Evolutionary conservation across 1,140 invertebrate genomes (phyloP), one percentile per base, ranked within the genome.

Genomic region (Lasioglossum albipes): DNA sequence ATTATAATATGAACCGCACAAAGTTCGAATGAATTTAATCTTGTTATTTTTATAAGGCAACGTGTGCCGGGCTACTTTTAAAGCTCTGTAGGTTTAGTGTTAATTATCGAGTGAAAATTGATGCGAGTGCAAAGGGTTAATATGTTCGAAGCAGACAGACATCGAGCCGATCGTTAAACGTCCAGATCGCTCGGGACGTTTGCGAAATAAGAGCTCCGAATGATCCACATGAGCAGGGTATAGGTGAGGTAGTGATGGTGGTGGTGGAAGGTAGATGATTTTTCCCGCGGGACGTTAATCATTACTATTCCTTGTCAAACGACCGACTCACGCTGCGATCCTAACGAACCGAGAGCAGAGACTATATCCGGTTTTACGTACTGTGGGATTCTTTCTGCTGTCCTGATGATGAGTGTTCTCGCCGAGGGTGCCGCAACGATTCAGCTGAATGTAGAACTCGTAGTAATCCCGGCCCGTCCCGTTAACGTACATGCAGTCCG

Each of bases 401-500:
- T 98, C 97, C 88, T 97, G 96, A 89, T 97, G 96, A 91, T 97
- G 95, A 52, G 96, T 97, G 90, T 97, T 98, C 91, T 97, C 97
- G 66, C 97, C 97, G 18, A 98, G 93, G 10, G 97, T 98, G 79
- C 98, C 97, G 89, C 98, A 98, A 81, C 97, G 95, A 93, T 98
- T 98, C 10, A 98, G 94, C 90, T 98, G 96, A 83, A 98, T 98
- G 90, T 96, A 97, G 93, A 98, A 98, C 93, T 98, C 97, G 92
- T 98, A 98, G 90, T 97, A 97, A 90, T 97, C 97, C 59, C 97
- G 92, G 13, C 98, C 98, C 1, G 97, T 97, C 0, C 97, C 97
- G 93, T 98, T 98, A 77, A 98, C 97, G 92, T 98, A 99, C 94
- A 99, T 97, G 90, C 98, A 99, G 90, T 98, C 97, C 0, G 97